These are phyloP conservation scores for Aphidius gifuensis DNA, from an alignment of 1,140 invertebrate species.

Conservation along the genomic window DNA sequence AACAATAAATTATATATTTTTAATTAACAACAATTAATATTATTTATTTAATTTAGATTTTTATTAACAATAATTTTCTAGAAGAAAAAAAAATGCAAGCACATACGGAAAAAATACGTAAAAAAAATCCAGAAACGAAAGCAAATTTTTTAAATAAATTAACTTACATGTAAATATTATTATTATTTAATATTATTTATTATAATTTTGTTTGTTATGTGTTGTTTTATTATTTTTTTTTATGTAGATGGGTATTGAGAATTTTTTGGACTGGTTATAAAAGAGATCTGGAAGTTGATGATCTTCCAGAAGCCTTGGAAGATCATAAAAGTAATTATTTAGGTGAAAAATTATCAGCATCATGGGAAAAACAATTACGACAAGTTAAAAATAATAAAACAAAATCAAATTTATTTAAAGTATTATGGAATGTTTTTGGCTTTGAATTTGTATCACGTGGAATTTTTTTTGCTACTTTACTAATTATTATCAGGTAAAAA, in stretches of 20 bases:
- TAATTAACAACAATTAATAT: no score
- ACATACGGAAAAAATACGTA: slow-evolving; percentile 1
- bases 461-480: no score
- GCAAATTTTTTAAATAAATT: slow-evolving; percentile 57
- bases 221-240: background rate
- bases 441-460: background rate
- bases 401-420: slow-evolving; percentile 55
- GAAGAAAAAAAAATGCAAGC: no score
- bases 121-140: slow-evolving; percentile 56
- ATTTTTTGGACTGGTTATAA: slow-evolving; percentile 66
- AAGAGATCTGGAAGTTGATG: slow-evolving; percentile 64
- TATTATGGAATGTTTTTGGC: slow-evolving; percentile 57
- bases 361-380: slow-evolving; percentile 42
- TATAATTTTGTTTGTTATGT: no score
- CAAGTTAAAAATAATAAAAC: slow-evolving; percentile 19
- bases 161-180: slow-evolving; percentile 56
- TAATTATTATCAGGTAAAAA: background rate
- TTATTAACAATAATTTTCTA: no score
- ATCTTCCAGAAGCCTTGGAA: slow-evolving; percentile 67
- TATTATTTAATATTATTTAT: slow-evolving; percentile 19
- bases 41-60: no score
- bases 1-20: no score
- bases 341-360: slow-evolving; percentile 47
- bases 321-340: slow-evolving; percentile 54
- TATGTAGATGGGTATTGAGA: slow-evolving; percentile 63